These are phyloP conservation scores for Crioceris asparagi DNA, from an alignment of 2,888 invertebrate species.

Conservation along the genomic window DNA sequence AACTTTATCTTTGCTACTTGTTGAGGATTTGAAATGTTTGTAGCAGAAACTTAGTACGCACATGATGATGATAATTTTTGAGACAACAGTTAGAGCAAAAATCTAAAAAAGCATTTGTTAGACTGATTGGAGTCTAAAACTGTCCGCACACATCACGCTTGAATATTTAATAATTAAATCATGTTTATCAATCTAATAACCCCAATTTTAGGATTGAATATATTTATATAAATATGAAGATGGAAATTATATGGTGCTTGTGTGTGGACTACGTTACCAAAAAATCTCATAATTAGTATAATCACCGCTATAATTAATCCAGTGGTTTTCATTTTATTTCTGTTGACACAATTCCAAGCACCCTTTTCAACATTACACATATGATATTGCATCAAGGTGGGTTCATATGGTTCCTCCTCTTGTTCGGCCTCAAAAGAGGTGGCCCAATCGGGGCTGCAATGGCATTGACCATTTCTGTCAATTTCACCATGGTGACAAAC, in stretches of 20 bases:
- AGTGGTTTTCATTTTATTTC: conserved; percentile 28
- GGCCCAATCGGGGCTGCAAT: conserved; percentile 36
- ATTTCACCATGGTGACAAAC: conserved; percentile 35
- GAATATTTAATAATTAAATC: too few relatives aligned
- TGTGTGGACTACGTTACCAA: too few relatives aligned
- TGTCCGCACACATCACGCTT: too few relatives aligned
- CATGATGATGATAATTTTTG: conserved; percentile 26
- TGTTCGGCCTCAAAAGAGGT: conserved; percentile 30
- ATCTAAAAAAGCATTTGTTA: too few relatives aligned
- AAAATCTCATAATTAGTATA: too few relatives aligned
- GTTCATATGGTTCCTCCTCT: conserved; percentile 30
- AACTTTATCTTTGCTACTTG: too few relatives aligned
- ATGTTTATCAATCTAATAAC: too few relatives aligned
- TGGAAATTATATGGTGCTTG: too few relatives aligned
- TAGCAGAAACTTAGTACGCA: conserved; percentile 29
- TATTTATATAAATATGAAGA: too few relatives aligned
- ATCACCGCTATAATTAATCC: conserved; percentile 30
- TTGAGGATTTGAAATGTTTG: conserved; percentile 17
- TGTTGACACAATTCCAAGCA: conserved; percentile 31
- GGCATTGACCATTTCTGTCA: conserved; percentile 32
- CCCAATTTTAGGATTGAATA: too few relatives aligned
- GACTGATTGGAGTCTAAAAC: too few relatives aligned
- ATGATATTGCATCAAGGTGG: conserved; percentile 34
- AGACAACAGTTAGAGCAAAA: conserved; percentile 24
- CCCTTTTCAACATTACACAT: conserved; percentile 38